A percentile compares a stretch with the other conserved stretches of the same genome.
Conservation (phyloP, 2,888 invertebrate species). For the Latheticus oryzae region DNA sequence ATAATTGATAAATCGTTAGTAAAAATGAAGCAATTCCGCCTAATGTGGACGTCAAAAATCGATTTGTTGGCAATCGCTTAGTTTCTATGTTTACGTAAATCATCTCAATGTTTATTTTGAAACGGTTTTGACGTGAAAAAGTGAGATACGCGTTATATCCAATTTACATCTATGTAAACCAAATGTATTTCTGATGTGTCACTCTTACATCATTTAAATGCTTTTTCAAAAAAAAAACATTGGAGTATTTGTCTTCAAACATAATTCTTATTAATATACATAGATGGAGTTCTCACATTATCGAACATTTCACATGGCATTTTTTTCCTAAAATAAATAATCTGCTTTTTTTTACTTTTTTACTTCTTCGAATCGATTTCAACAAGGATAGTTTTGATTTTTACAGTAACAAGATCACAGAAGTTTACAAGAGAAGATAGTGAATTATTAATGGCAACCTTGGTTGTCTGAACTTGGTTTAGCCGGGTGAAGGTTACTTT, state of each 20-base stretch:
- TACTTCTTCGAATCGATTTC: constrained; percentile 5
- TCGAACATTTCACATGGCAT: no score
- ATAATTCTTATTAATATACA: no score
- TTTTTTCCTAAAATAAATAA: no score
- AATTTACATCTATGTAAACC: neutral
- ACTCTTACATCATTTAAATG: no score
- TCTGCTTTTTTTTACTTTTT: no score
- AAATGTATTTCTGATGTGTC: neutral
- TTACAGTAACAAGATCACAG: constrained; percentile 30
- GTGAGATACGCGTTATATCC: neutral
- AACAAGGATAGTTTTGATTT: constrained; percentile 11
- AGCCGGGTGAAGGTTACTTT: constrained; percentile 53
- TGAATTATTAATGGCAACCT: constrained; percentile 54
- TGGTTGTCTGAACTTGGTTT: constrained; percentile 49
- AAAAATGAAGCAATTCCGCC: constrained; percentile 1
- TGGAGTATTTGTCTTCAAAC: no score
- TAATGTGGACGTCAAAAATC: constrained; percentile 8
- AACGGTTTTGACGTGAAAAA: constrained; percentile 4
- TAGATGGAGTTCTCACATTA: no score
- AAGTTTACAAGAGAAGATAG: constrained; percentile 46
- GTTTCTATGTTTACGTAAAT: constrained; percentile 11
- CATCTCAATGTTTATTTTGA: constrained; percentile 8
- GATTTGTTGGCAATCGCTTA: constrained; percentile 9
- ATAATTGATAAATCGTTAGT: constrained; percentile 16
- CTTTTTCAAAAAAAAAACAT: no score